These are phyloP conservation scores for Dione vanillae DNA, from an alignment of 2,888 invertebrate genomes.

Conservation along the genomic window DNA sequence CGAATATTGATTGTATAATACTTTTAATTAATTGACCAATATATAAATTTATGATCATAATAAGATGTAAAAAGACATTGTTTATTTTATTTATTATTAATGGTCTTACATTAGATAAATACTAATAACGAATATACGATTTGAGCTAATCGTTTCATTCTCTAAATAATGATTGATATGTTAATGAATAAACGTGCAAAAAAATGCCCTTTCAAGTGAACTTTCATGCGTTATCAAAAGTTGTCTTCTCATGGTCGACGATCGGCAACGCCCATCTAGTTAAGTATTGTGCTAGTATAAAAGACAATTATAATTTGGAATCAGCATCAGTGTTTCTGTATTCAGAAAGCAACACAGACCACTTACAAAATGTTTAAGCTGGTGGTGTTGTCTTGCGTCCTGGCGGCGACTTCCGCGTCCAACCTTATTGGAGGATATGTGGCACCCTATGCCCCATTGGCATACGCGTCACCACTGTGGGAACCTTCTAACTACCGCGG, in stretches of 20 bases:
- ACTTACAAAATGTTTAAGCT: slow-evolving; percentile 78
- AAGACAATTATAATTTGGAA: slow-evolving; percentile 71
- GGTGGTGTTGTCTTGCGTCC: slow-evolving; percentile 86
- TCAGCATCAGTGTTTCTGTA: slow-evolving; percentile 70
- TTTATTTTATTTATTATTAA: too few relatives aligned
- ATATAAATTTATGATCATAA: too few relatives aligned
- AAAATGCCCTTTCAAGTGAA: slow-evolving; percentile 46
- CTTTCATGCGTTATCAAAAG: slow-evolving; percentile 61
- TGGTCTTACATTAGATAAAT: background rate
- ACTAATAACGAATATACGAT: background rate
- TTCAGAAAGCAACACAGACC: slow-evolving; percentile 78
- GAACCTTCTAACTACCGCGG: slow-evolving; percentile 68
- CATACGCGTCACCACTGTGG: slow-evolving; percentile 55
- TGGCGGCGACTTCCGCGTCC: slow-evolving; percentile 81
- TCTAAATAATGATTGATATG: background rate
- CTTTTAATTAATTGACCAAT: too few relatives aligned
- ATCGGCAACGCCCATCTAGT: slow-evolving; percentile 61
- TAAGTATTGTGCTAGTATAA: slow-evolving; percentile 57
- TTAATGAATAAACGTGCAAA: slow-evolving; percentile 5
- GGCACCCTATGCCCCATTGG: slow-evolving; percentile 58
- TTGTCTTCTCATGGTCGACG: slow-evolving; percentile 66
- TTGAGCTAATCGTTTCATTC: background rate
- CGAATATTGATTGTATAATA: too few relatives aligned
- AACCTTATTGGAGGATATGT: slow-evolving; percentile 82
- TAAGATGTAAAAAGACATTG: too few relatives aligned